Evolutionary conservation across 2,797 vertebrate species (phyloP).

Genomic region (Percopsis omiscomaycus): DNA sequence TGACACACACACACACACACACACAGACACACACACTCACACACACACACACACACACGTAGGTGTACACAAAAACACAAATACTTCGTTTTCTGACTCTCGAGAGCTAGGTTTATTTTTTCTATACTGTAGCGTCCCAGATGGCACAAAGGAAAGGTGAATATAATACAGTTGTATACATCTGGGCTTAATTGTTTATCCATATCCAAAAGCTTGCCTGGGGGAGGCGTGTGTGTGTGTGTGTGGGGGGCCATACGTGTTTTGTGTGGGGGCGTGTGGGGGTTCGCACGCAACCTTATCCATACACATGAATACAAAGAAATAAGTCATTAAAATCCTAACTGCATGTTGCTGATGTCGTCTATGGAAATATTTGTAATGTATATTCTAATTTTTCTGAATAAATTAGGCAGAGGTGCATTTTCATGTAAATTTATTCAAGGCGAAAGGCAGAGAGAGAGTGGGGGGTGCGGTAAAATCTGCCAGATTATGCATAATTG

Average conservation of each 20-base stretch:
- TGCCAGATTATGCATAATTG: slow-evolving; percentile 87
- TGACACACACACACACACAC: slow-evolving; percentile 1
- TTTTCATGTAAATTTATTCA: slow-evolving; percentile 87
- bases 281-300: slow-evolving; percentile 47
- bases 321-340: slow-evolving; percentile 80
- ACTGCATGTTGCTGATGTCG: slow-evolving; percentile 76
- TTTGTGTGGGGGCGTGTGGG: background rate
- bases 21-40: background rate
- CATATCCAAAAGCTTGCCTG: slow-evolving; percentile 42
- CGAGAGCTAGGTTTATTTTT: slow-evolving; percentile 11
- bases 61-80: background rate
- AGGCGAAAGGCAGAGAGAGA: slow-evolving; percentile 69
- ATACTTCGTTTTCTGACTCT: slow-evolving; percentile 23
- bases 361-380: slow-evolving; percentile 82
- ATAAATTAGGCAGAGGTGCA: slow-evolving; percentile 84
- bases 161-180: slow-evolving; percentile 56
- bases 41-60: background rate
- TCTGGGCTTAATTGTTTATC: slow-evolving; percentile 67
- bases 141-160: slow-evolving; percentile 39
- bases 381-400: slow-evolving; percentile 84
- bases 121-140: slow-evolving; percentile 36
- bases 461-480: slow-evolving; percentile 77
- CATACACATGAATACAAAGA: slow-evolving; percentile 67
- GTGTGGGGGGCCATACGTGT: background rate
- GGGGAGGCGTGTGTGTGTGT: slow-evolving; percentile 3